Conservation (phyloP, 2,888 invertebrate genomes). For the Actias luna region DNA sequence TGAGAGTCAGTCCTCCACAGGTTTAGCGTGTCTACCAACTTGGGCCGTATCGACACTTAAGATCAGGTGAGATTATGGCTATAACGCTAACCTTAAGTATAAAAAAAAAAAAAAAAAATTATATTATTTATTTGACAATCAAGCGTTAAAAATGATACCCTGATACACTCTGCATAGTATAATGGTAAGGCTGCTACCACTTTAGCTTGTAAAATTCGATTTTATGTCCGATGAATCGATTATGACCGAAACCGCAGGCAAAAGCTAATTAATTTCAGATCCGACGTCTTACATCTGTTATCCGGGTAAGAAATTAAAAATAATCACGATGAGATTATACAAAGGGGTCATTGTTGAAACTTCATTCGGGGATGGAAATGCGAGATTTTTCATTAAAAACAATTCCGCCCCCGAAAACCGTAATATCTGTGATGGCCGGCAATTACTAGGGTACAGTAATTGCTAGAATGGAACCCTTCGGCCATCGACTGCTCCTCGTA, state of each 20-base stretch:
- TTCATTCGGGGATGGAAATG: conserved; percentile 21
- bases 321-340: conserved; percentile 19
- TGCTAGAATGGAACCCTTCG: conserved; percentile 53
- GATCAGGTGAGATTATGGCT: too few species aligned
- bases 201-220: too few species aligned
- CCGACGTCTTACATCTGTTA: conserved; percentile 7
- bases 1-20: too few species aligned
- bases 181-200: too few species aligned
- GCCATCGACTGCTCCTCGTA: conserved; percentile 32
- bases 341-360: conserved; percentile 13
- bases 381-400: conserved; percentile 65
- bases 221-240: too few species aligned
- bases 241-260: neutral
- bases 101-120: too few species aligned
- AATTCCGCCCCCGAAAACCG: conserved; percentile 49
- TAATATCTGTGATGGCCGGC: conserved; percentile 55
- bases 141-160: too few species aligned
- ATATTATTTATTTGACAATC: too few species aligned
- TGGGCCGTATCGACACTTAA: too few species aligned
- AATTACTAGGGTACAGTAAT: conserved; percentile 57
- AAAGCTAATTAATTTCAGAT: neutral
- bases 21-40: too few species aligned
- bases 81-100: too few species aligned
- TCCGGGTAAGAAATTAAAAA: conserved; percentile 11
- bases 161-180: too few species aligned